Evolutionary conservation across 2,888 invertebrate genomes (phyloP), one percentile per base, ranked within the genome.

Genomic region (Drosophila kanekoi): DNA sequence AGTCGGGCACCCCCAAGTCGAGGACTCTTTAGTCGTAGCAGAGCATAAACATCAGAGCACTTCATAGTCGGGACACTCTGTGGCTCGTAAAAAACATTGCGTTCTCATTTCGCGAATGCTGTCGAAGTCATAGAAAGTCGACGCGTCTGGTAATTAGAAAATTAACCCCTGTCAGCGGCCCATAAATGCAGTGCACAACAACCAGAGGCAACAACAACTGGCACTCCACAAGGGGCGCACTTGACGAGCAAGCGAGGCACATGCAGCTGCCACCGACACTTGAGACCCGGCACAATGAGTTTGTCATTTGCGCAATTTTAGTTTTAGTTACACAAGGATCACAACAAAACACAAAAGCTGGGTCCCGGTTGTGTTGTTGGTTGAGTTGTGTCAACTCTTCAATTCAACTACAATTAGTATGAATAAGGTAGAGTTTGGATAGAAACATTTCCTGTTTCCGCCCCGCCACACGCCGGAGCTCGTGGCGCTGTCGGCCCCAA

Each of bases 91-190:
- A 85, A 79, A 72, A 68, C 68, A 76, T 65, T 67, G 78, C 84
- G 63, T 67, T 81, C 64, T 51, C 65, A 64, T 77, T 77, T 66
- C 51, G 45, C 62, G 70, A 72, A 60, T 65, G 72, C 58, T 49
- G 73, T 13, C 67, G 73, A 71, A 85, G 85, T 81, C 81, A 79
- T 81, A 71, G 82, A 82, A 85, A 77, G 71, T 79, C 70, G 71
- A 72, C 84, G 78, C 72, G 88, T 87, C 68, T 80, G 75, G 88
- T 86, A 88, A 88, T 84, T 86, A 83, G 64, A 62, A 83, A 88
- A 88, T 88, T 86, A 85, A 69, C 68, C 88, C 83, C 83, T 70
- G 62, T 72, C 63, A 84, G 66, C 81, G 58, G 79, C 49, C 74
- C 88, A 87, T 74, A 77, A 85, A 77, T 73, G 87, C 65, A 71